A percentile compares a stretch with the other conserved stretches of the same genome.
phyloP scores from a whole-genome alignment of 2,888 invertebrate genomes.

The Dione juno region DNA sequence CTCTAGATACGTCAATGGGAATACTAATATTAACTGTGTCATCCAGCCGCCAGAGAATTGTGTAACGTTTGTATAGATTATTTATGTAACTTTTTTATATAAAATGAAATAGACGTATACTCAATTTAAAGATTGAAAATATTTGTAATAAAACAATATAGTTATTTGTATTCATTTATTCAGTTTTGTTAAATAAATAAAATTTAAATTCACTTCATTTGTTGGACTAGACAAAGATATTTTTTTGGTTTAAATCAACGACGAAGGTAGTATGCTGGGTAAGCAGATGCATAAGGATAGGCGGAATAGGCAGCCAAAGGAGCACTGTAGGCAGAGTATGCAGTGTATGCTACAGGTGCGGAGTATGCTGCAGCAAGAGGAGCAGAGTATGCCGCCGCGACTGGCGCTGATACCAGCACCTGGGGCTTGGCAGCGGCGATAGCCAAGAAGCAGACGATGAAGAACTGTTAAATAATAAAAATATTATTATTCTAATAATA shows the following conservation, averaged over 20 bases:
- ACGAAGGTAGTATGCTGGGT: slow-evolving; percentile 52
- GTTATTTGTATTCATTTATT: neutral
- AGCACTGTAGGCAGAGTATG: slow-evolving; percentile 70
- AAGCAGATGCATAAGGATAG: slow-evolving; percentile 63
- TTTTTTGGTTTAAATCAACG: slow-evolving; percentile 43
- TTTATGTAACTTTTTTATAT: neutral
- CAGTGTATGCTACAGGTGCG: slow-evolving; percentile 50
- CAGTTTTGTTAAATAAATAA: slow-evolving; percentile 3
- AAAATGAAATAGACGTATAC: neutral
- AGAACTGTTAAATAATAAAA: slow-evolving; percentile 60
- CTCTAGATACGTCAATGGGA: no score
- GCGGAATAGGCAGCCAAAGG: slow-evolving; percentile 59
- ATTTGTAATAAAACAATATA: neutral
- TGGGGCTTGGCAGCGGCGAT: slow-evolving; percentile 74
- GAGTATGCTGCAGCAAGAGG: slow-evolving; percentile 52
- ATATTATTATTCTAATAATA: neutral
- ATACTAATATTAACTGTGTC: no score
- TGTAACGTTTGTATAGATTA: no score
- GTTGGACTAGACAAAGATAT: neutral
- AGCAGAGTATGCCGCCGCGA: slow-evolving; percentile 61
- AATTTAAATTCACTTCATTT: neutral
- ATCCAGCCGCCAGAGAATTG: no score
- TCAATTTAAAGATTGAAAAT: neutral
- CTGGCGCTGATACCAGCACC: slow-evolving; percentile 61
- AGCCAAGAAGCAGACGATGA: slow-evolving; percentile 78